These are phyloP conservation scores for Chrysopilus asiliformis DNA, from an alignment of 2,888 invertebrate species.

Conservation along the genomic window DNA sequence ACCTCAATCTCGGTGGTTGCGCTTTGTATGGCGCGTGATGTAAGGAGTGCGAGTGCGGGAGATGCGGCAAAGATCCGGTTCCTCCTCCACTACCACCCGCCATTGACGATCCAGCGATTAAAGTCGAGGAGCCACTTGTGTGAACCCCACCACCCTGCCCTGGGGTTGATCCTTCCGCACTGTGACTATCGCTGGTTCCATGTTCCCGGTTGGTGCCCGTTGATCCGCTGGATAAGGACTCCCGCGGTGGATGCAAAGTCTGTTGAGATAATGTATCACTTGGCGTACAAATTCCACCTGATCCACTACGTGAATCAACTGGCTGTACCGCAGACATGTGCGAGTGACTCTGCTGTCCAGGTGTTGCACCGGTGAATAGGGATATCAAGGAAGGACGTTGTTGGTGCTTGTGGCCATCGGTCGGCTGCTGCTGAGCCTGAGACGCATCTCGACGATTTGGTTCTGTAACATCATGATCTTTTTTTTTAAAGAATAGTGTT, in stretches of 20 bases:
- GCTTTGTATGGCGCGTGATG: conserved; percentile 33
- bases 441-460: conserved; percentile 33
- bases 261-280: conserved; percentile 36
- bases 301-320: conserved; percentile 34
- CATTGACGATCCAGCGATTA: conserved; percentile 2
- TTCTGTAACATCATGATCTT: conserved; percentile 19
- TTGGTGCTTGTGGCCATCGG: conserved; percentile 41
- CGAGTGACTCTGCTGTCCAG: conserved; percentile 34
- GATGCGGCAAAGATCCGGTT: conserved; percentile 33
- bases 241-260: conserved; percentile 37
- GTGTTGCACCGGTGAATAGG: conserved; percentile 45
- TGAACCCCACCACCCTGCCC: conserved; percentile 8
- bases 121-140: conserved; percentile 7
- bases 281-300: conserved; percentile 34
- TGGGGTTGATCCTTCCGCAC: conserved; percentile 22
- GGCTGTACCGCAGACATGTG: conserved; percentile 30
- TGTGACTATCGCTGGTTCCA: conserved; percentile 33
- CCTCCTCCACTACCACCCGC: conserved; percentile 12
- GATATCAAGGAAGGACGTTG: conserved; percentile 57
- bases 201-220: conserved; percentile 39
- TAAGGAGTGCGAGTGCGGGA: conserved; percentile 35
- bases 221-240: conserved; percentile 48
- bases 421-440: conserved; percentile 33
- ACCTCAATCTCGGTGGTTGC: conserved; percentile 56
- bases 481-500: no score